A percentile compares a stretch with the other conserved stretches of the same genome.
Evolutionary conservation across 64 coral and sea anemone species (phyloP).

Genomic region (Hydrozoanthus tunicans): DNA sequence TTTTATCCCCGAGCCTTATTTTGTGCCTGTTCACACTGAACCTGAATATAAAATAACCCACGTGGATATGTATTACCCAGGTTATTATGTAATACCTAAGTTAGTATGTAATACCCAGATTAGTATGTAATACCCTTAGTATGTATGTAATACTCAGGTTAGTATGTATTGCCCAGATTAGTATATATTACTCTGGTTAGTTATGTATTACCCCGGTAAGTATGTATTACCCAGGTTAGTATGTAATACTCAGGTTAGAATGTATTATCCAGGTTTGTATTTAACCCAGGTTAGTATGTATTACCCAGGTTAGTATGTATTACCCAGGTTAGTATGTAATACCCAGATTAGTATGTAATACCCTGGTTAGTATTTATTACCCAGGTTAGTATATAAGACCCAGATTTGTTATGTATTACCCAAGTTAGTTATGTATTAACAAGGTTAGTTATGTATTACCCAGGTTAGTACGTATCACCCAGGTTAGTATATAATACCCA

Average conservation of each 20-base stretch:
- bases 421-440: no score
- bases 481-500: background rate
- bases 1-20: constrained; percentile 50
- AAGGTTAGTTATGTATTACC: background rate
- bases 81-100: background rate
- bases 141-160: constrained; percentile 9
- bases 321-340: no score
- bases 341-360: no score
- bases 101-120: background rate
- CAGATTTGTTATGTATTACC: background rate
- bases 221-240: no score
- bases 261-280: background rate
- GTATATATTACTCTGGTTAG: no score
- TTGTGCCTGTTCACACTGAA: constrained; percentile 47
- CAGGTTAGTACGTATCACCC: constrained; percentile 44
- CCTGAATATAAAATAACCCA: constrained; percentile 36
- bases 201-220: no score
- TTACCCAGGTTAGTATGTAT: no score
- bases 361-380: no score
- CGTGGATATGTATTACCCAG: constrained; percentile 38
- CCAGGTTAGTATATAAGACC: background rate
- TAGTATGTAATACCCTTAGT: no score
- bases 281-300: no score
- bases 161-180: background rate
- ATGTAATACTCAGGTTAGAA: no score